Evolutionary conservation across 2,797 vertebrate species (phyloP).

Genomic region (Cuculus canorus): DNA sequence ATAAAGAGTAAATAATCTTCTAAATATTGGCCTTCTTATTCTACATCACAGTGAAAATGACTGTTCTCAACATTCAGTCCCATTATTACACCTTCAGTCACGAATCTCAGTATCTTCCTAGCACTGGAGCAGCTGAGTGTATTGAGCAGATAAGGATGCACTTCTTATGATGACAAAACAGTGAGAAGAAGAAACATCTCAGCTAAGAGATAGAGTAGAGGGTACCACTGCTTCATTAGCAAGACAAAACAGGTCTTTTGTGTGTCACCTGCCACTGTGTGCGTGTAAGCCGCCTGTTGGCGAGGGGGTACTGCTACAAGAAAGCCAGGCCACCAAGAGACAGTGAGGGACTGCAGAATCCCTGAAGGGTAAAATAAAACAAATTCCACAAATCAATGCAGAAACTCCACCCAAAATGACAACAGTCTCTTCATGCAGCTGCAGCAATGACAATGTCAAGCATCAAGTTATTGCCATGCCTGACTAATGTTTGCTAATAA

Average conservation of each 20-base stretch:
- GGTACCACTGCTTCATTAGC: neutral
- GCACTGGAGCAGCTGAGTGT: neutral
- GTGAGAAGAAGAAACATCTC: neutral
- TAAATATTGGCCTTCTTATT: neutral
- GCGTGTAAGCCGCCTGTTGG: neutral
- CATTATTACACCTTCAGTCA: neutral
- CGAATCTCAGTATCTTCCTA: neutral
- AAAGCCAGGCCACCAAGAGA: neutral
- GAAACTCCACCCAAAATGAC: neutral
- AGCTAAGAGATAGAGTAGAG: neutral
- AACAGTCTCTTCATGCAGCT: neutral
- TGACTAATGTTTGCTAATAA: neutral
- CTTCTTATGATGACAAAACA: neutral
- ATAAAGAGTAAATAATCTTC: neutral
- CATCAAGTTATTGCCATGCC: neutral
- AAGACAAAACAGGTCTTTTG: neutral
- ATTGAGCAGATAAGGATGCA: neutral
- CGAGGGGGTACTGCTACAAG: neutral
- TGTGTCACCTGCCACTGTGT: neutral
- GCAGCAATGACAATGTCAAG: neutral
- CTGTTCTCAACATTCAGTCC: neutral
- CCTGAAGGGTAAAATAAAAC: neutral
- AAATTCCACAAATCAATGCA: neutral
- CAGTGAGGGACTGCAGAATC: neutral
- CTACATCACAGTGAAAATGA: fast-evolving